Evolutionary conservation across 2,888 invertebrate genomes (phyloP), one percentile per base, ranked within the genome.

Genomic region (Ligdia adustata): DNA sequence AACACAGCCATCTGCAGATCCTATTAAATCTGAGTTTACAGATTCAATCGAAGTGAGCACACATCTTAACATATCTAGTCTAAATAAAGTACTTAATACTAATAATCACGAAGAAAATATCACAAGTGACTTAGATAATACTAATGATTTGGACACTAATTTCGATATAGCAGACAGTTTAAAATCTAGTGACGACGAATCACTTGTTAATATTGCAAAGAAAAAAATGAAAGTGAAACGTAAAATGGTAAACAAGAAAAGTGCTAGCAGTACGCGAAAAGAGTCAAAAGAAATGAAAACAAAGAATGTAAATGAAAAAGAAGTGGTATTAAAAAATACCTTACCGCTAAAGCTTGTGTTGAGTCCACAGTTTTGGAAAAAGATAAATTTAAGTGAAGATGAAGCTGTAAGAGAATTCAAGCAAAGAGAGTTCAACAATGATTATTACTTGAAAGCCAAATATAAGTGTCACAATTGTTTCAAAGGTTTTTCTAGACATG

Each of bases 401-500:
- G 79, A 84, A 13, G 86, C 86, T 2, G 33, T 75, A 3, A 69
- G 64, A 18, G 79, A 73, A 43, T 85, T 85, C 52, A 66, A 68
- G 27, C 64, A 63, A 0, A 74, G 66, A 43, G 72, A 72, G 0
- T 37, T 34, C 7, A 64, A 72, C 1, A 69, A 79, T 44, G 62
- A 70, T 4, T 77, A 78, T 46, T 86, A 78, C 62, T 39, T 70
- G 26, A 63, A 72, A 1, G 79, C 84, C 0, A 61, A 69, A 2
- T 79, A 63, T 38, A 82, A 83, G 59, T 87, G 87, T 49, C 62
- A 61, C 7, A 71, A 79, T 48, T 87, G 87, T 45, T 75, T 75
- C 3, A 86, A 79, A 60, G 79, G 84, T 1, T 86, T 84, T 55
- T 82, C 84, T 0, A 82, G 80, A 16, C 72, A 74, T 26, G 78